Conservation (phyloP, 2,888 invertebrate genomes). For the Cancer borealis region DNA sequence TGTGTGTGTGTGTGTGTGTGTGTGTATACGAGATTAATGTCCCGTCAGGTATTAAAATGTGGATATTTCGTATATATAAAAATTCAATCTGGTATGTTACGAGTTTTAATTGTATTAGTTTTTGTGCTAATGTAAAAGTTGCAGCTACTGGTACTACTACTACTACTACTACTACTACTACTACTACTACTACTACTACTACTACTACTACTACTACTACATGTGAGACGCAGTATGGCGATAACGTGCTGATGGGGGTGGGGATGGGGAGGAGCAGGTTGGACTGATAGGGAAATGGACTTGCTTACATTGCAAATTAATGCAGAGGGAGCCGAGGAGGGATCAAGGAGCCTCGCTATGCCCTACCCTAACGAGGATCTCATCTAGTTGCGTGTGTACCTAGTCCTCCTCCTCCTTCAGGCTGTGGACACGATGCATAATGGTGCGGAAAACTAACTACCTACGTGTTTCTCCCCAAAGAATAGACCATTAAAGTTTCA, state of each 20-base stretch:
- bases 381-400: not conserved
- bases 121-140: not conserved
- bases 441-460: not conserved
- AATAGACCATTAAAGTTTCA: too few species aligned
- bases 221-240: slow-evolving; percentile 5
- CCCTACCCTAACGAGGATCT: not conserved
- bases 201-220: not conserved
- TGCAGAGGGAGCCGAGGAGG: slow-evolving; percentile 2
- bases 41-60: not conserved
- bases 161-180: slow-evolving; percentile 9
- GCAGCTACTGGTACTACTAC: not conserved
- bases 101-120: not conserved
- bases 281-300: not conserved
- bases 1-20: slow-evolving; percentile 17
- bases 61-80: not conserved
- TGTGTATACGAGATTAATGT: not conserved
- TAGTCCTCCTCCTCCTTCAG: not conserved
- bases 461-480: too few species aligned
- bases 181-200: not conserved
- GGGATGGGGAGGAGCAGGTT: not conserved
- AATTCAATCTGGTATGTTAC: not conserved
- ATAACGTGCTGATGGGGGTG: not conserved
- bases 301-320: slow-evolving; percentile 12
- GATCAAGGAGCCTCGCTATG: not conserved
- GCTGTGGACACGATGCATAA: not conserved